Conservation (phyloP, 2,113 vertebrate genomes). For the Athene cunicularia region DNA sequence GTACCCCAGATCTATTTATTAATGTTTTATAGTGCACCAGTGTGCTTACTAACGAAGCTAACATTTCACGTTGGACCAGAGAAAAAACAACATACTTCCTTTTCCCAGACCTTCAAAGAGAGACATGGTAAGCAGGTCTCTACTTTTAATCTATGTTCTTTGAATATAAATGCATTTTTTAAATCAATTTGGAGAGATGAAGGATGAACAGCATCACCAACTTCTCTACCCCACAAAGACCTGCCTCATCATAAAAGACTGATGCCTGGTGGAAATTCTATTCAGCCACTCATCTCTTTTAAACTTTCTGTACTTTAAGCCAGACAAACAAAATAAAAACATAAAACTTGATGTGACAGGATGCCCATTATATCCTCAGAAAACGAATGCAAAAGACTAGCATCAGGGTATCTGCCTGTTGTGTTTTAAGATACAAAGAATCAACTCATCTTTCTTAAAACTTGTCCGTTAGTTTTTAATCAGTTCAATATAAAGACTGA, state of each 20-base stretch:
- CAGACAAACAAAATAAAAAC: not conserved
- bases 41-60: not conserved
- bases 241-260: not conserved
- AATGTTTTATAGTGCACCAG: not conserved
- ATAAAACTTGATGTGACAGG: not conserved
- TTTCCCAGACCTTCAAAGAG: not conserved
- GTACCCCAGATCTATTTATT: not conserved
- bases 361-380: not conserved
- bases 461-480: not conserved
- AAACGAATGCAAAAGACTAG: not conserved
- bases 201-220: not conserved
- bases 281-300: not conserved
- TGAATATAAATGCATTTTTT: not conserved
- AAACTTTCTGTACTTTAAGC: not conserved
- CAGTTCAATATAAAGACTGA: not conserved
- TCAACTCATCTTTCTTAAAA: not conserved
- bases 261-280: not conserved
- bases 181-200: not conserved
- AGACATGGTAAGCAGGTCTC: not conserved
- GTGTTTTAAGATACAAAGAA: not conserved
- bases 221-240: not conserved
- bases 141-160: not conserved
- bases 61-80: not conserved
- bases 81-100: not conserved
- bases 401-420: not conserved